phyloP scores from a whole-genome alignment of 2,113 vertebrate genomes.

The Poicephalus gulielmi region DNA sequence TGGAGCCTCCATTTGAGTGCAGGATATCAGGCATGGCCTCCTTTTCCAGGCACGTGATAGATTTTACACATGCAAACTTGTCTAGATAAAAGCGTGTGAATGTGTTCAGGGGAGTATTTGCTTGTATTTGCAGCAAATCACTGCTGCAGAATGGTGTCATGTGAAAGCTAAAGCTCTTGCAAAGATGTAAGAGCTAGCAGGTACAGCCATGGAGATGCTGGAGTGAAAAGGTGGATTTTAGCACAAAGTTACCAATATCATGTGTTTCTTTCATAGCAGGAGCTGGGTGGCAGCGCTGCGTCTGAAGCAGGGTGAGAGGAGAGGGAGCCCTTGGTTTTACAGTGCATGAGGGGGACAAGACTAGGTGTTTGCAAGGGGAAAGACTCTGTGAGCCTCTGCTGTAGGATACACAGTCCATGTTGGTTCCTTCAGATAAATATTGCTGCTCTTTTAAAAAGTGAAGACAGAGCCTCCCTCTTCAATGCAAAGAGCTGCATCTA shows the following conservation, averaged over 20 bases:
- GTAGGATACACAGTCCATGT: background rate
- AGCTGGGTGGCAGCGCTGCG: background rate
- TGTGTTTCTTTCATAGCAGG: background rate
- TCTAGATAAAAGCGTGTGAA: fast-evolving
- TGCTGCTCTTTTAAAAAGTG: background rate
- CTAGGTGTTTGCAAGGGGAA: background rate
- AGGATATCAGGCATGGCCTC: fast-evolving
- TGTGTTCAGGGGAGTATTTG: background rate
- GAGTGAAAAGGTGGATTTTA: background rate
- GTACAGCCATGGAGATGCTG: background rate
- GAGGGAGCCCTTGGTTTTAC: background rate
- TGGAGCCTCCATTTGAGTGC: background rate
- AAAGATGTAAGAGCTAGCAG: background rate
- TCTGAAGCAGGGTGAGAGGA: background rate
- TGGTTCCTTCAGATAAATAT: background rate
- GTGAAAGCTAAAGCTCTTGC: background rate
- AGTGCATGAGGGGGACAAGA: background rate
- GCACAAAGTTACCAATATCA: fast-evolving
- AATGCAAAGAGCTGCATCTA: background rate
- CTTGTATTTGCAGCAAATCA: background rate
- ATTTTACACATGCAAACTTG: fast-evolving
- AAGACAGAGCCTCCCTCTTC: background rate
- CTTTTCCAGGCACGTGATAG: background rate
- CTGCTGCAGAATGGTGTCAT: background rate
- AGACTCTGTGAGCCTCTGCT: background rate